Percentiles rank a stretch among this genome's conserved stretches.
phyloP scores from a whole-genome alignment of 2,113 vertebrate genomes.

The Paralichthys olivaceus region DNA sequence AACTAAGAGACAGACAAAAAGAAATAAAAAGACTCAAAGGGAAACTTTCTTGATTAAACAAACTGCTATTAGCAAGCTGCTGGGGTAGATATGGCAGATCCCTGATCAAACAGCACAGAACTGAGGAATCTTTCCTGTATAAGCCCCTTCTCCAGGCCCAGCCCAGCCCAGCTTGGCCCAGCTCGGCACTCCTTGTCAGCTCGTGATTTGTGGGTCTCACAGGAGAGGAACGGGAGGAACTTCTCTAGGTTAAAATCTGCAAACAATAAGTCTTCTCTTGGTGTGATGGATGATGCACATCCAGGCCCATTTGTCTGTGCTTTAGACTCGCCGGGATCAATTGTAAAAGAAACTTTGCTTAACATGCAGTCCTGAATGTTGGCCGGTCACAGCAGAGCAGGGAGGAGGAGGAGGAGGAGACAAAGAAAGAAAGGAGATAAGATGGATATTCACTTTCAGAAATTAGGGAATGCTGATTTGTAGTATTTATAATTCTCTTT shows the following conservation, averaged over 20 bases:
- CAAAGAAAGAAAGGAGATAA: slow-evolving; percentile 7
- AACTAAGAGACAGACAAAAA: not conserved
- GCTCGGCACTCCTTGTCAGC: slow-evolving; percentile 32
- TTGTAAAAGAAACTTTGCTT: slow-evolving; percentile 63
- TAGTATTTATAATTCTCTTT: too few species aligned
- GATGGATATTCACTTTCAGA: not conserved
- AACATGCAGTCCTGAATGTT: slow-evolving; percentile 63
- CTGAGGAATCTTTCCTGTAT: not conserved
- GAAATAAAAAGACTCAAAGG: not conserved
- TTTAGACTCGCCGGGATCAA: slow-evolving; percentile 49
- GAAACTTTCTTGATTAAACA: slow-evolving; percentile 18
- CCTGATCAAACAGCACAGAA: not conserved
- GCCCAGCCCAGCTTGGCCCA: not conserved
- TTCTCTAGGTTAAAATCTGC: slow-evolving; percentile 66
- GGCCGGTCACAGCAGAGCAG: slow-evolving; percentile 34
- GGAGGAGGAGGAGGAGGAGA: slow-evolving; percentile 24
- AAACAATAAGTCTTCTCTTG: slow-evolving; percentile 65
- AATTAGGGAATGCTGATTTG: not conserved
- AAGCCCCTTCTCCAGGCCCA: not conserved
- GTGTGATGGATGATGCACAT: slow-evolving; percentile 62
- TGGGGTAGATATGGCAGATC: not conserved
- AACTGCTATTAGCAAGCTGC: slow-evolving; percentile 15
- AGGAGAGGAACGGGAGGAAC: slow-evolving; percentile 49
- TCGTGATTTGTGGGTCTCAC: slow-evolving; percentile 64
- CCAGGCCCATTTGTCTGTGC: slow-evolving; percentile 62